Evolutionary conservation across 2,797 vertebrate species (phyloP), one percentile per base, ranked within the genome.

Genomic region (Salarias fasciatus): DNA sequence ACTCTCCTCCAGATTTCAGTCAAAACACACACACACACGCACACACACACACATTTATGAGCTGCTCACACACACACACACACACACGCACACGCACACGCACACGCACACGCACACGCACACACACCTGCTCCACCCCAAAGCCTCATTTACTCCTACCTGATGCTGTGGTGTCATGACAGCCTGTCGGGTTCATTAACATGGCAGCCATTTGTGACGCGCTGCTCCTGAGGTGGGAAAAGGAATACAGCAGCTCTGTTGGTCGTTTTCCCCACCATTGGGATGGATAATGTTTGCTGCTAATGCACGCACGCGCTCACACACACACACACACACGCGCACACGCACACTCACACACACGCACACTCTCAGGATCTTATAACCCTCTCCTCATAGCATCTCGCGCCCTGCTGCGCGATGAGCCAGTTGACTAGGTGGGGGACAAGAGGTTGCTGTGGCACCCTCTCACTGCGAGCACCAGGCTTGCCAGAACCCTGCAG

Each of bases 111-210:
- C 60, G 11, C 68, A 56, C 59, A 1, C 60, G 11, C 68, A 54
- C 59, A 58, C 75, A 80, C 90, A 89, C 90, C 87, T 90, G 86
- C 89, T 89, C 89, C 88, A 89, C 88, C 88, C 81, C 79, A 62
- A 83, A 89, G 84, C 86, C 87, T 91, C 85, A 92, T 92, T 91
- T 92, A 83, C 79, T 88, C 84, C 67, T 92, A 92, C 91, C 90
- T 92, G 90, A 93, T 91, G 91, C 89, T 89, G 78, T 78, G 86
- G 89, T 91, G 91, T 92, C 91, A 88, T 70, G 80, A 83, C 91
- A 91, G 90, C 86, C 86, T 91, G 86, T 87, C 84, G 31, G 74
- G 87, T 92, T 93, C 88, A 92, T 94, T 93, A 92, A 75, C 91
- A 91, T 91, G 79, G 83, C 78, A 87, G 77, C 83, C 86, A 85